phyloP scores from a whole-genome alignment of 2,113 vertebrate genomes.

The Heterocephalus glaber region DNA sequence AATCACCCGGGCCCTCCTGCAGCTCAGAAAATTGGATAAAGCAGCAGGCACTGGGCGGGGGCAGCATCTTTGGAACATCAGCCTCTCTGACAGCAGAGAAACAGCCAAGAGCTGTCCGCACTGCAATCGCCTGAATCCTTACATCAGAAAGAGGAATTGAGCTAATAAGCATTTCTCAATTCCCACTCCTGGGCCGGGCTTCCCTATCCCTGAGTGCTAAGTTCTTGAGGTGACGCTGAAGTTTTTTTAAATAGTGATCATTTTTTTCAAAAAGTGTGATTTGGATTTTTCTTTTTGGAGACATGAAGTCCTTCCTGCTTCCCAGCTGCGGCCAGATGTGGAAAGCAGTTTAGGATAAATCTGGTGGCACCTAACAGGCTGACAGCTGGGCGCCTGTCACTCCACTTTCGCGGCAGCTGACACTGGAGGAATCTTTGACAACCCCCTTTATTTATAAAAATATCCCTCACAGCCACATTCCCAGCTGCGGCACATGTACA shows the following conservation, averaged over 20 bases:
- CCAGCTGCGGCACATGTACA: background rate
- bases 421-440: conserved; percentile 60
- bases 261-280: conserved; percentile 28
- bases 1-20: conserved; percentile 66
- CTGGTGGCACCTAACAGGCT: conserved; percentile 66
- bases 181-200: conserved; percentile 70
- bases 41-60: conserved; percentile 63
- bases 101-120: conserved; percentile 72
- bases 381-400: conserved; percentile 80
- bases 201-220: conserved; percentile 34
- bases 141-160: conserved; percentile 77
- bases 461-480: conserved; percentile 34
- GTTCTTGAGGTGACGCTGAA: conserved; percentile 54
- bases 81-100: conserved; percentile 67
- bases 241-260: conserved; percentile 51
- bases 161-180: conserved; percentile 78
- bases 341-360: conserved; percentile 48
- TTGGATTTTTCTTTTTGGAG: conserved; percentile 63
- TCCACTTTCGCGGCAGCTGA: conserved; percentile 76
- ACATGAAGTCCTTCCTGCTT: conserved; percentile 71
- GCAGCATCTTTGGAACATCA: conserved; percentile 69
- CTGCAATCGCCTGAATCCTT: conserved; percentile 71
- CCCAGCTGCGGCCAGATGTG: conserved; percentile 70
- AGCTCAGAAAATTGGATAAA: conserved; percentile 48
- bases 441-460: conserved; percentile 70